Evolutionary conservation across 64 coral and sea anemone genomes (phyloP), one percentile per base, ranked within the genome.

Genomic region (Stichodactyla mertensii): DNA sequence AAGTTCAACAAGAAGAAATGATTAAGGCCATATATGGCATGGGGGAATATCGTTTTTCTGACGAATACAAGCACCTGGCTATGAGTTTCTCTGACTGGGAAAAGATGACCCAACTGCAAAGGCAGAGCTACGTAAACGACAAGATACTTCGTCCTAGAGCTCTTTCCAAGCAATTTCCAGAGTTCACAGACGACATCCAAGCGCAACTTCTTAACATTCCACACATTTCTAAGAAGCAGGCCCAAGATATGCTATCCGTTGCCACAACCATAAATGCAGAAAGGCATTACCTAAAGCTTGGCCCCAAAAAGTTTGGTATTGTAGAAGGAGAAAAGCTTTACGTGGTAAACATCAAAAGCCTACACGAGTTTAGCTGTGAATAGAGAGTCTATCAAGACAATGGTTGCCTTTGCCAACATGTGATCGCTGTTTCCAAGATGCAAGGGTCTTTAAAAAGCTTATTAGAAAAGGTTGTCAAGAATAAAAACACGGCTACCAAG

Each of bases 1-100:
- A 93, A 52, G 87, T 86, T 56, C 87, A 93, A 54, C 16, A 87
- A 52, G 62, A 64, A 16, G 81, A 92, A 74, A 85, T 59, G 19
- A 19, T 88, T 16, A 92, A 88, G 54, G 91, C 87, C 20, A 23
- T 88, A 9, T 88, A 88, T 77, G 36, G 31, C 28, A 88, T 69
- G 20, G 82, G 91, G 5, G 82, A 92, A 60, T 88, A 88, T 67
- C 7, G 87, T 12, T 52, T 85, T 16, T 79, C 91, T 4, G 24
- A 86, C 19, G 16, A 77, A 20, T 88, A 52, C 52, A 13, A 88
- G 26, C 51, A 18, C 6, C 60, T 55, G 84, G 20, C 54, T 12
- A 71, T 86, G 20, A 55, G 26, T 31, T 71, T 83, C 20, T 12
- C 54, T 14, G 20, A 22, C n/a, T 89, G 87, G 87, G 28, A 31